A percentile compares a stretch with the other conserved stretches of the same genome.
phyloP scores from a whole-genome alignment of 2,888 invertebrate genomes.

The Drosophila nr. medialis region DNA sequence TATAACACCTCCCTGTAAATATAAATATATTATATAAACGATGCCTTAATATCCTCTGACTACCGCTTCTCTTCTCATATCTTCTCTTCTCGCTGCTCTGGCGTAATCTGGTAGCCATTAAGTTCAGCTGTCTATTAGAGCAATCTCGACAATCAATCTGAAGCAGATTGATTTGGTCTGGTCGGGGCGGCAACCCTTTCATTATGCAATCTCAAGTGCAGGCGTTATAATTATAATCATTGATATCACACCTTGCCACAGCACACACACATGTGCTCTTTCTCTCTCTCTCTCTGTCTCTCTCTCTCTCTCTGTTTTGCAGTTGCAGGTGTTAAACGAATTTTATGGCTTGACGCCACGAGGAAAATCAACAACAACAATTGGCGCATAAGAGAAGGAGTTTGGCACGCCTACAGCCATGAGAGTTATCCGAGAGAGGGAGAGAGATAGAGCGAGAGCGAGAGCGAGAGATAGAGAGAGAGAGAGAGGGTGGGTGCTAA shows the following conservation, averaged over 20 bases:
- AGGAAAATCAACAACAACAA: slow-evolving; percentile 33
- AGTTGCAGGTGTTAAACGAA: slow-evolving; percentile 67
- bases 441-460: background rate
- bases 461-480: background rate
- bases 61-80: background rate
- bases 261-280: slow-evolving; percentile 4
- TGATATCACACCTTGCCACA: slow-evolving; percentile 64
- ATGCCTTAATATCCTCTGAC: background rate
- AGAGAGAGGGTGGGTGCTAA: slow-evolving; percentile 48
- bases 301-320: background rate
- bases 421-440: slow-evolving; percentile 14
- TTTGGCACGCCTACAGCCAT: slow-evolving; percentile 38
- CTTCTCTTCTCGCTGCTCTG: background rate
- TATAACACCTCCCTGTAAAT: slow-evolving; percentile 6
- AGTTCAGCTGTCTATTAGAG: slow-evolving; percentile 23
- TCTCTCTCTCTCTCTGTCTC: background rate
- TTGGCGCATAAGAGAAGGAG: slow-evolving; percentile 48
- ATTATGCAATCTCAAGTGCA: slow-evolving; percentile 47
- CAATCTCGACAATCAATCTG: slow-evolving; percentile 45
- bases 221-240: slow-evolving; percentile 73
- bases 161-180: slow-evolving; percentile 53
- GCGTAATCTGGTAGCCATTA: slow-evolving; percentile 30
- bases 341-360: slow-evolving; percentile 78
- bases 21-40: background rate
- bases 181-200: slow-evolving; percentile 59